Evolutionary conservation across 1,140 invertebrate genomes (phyloP), one percentile per base, ranked within the genome.

Genomic region (Cepaea nemoralis): DNA sequence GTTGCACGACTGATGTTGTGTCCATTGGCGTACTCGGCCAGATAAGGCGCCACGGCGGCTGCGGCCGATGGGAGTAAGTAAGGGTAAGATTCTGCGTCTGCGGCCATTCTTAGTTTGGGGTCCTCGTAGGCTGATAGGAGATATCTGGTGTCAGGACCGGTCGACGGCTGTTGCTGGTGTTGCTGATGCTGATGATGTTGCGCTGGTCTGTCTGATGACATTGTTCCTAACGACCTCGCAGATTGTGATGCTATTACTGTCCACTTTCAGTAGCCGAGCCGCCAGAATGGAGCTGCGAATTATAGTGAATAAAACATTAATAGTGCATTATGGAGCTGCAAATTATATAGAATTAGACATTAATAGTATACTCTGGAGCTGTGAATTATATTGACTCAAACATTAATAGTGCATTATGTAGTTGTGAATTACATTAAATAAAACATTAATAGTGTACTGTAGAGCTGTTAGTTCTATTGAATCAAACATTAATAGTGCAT

Each of bases 131-230:
- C 19, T 6, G 74, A 55, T 24, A 76, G 22, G 48, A 76, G 39
- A 33, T 27, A 76, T 10, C 74, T 40, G 8, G 74, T 24, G 40
- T 45, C 74, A 6, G 16, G 10, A n/a, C 6, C 10, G 12, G 12
- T 12, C 22, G 19, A 24, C 35, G 12, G 74, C 33, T 76, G 40
- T 50, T 76, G 74, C 33, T 76, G 74, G 19, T 76, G 74, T 45
- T 76, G 74, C 33, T 45, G 39, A 10, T 76, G 74, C 31, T 73
- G 70, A 31, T 73, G 70, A 19, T 73, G 70, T 76, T 76, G 74
- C 35, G 40, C 8, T 33, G 70, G 70, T 73, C 70, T 19, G 8
- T 73, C 70, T 42, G 70, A 73, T 19, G 74, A 76, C 48, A 55
- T 50, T 6, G 19, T 76, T 35, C 14, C 31, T 16, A 22, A 14